Percentiles rank a stretch among this genome's conserved stretches.
phyloP scores from a whole-genome alignment of 2,888 invertebrate species.

The Microdon myrmicae region DNA sequence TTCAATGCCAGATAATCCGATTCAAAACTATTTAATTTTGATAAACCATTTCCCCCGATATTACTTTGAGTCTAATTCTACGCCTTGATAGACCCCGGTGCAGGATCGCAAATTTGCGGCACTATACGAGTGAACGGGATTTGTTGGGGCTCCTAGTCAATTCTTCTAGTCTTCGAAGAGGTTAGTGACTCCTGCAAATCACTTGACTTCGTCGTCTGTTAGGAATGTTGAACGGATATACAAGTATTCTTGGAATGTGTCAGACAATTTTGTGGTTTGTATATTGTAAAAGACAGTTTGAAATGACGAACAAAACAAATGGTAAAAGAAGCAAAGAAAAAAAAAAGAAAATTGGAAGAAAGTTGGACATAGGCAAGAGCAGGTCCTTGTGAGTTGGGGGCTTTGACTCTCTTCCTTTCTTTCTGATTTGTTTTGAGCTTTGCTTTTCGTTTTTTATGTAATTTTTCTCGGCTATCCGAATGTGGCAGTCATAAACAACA shows the following conservation, averaged over 20 bases:
- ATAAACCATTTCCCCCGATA: conserved; percentile 1
- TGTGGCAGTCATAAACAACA: conserved; percentile 31
- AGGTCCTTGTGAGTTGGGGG: too few species aligned
- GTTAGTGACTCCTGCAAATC: conserved; percentile 46
- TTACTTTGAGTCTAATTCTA: not conserved
- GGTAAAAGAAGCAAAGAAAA: conserved; percentile 5
- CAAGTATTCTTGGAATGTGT: conserved; percentile 38
- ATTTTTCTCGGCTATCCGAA: too few species aligned
- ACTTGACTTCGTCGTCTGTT: conserved; percentile 12
- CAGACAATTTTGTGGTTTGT: conserved; percentile 38
- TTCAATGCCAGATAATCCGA: conserved; percentile 11
- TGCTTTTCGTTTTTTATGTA: too few species aligned
- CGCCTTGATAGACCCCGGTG: not conserved
- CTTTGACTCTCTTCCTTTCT: too few species aligned
- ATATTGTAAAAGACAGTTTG: conserved; percentile 44
- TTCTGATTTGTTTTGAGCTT: too few species aligned
- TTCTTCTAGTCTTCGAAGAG: conserved; percentile 1
- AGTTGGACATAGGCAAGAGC: too few species aligned
- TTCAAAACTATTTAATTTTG: conserved; percentile 13
- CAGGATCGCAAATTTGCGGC: not conserved
- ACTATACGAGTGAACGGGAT: too few species aligned
- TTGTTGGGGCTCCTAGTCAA: not conserved
- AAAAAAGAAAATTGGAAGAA: conserved; percentile 7
- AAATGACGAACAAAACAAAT: conserved; percentile 33
- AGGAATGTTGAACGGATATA: conserved; percentile 28